Evolutionary conservation across 2,113 vertebrate species (phyloP).

Genomic region (human): DNA sequence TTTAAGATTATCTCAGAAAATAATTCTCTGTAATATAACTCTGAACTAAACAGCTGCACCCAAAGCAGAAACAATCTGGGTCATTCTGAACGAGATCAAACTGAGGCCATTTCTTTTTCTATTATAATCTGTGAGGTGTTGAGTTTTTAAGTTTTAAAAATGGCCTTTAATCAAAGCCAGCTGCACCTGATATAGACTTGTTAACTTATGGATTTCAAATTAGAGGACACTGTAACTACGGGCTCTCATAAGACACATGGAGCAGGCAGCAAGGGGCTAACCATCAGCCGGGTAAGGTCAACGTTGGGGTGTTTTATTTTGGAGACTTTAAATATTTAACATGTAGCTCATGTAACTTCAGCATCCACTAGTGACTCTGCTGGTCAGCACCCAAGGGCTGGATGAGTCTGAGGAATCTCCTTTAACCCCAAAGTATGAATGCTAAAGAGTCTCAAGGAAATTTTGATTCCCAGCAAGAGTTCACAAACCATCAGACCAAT

Average conservation of each 20-base stretch:
- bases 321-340: slow-evolving; percentile 69
- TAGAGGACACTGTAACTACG: background rate
- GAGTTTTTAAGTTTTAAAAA: slow-evolving; percentile 81
- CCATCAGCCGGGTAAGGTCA: slow-evolving; percentile 43
- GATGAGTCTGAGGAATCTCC: slow-evolving; percentile 70
- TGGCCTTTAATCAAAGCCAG: slow-evolving; percentile 72
- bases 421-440: slow-evolving; percentile 79
- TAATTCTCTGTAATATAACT: slow-evolving; percentile 51
- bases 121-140: slow-evolving; percentile 72
- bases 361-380: slow-evolving; percentile 68
- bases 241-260: slow-evolving; percentile 60
- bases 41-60: slow-evolving; percentile 19
- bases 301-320: slow-evolving; percentile 35
- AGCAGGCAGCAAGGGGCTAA: slow-evolving; percentile 73
- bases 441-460: slow-evolving; percentile 77
- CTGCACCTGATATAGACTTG: slow-evolving; percentile 34
- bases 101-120: slow-evolving; percentile 72
- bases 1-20: slow-evolving; percentile 63
- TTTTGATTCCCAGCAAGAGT: slow-evolving; percentile 80
- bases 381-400: slow-evolving; percentile 70
- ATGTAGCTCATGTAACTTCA: slow-evolving; percentile 64
- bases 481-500: slow-evolving; percentile 77
- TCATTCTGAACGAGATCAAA: slow-evolving; percentile 70
- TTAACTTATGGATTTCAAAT: slow-evolving; percentile 27
- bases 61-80: slow-evolving; percentile 20